A percentile compares a stretch with the other conserved stretches of the same genome.
These are phyloP conservation scores for Tachypleus tridentatus DNA, from an alignment of 1,140 invertebrate genomes.

Conservation along the genomic window DNA sequence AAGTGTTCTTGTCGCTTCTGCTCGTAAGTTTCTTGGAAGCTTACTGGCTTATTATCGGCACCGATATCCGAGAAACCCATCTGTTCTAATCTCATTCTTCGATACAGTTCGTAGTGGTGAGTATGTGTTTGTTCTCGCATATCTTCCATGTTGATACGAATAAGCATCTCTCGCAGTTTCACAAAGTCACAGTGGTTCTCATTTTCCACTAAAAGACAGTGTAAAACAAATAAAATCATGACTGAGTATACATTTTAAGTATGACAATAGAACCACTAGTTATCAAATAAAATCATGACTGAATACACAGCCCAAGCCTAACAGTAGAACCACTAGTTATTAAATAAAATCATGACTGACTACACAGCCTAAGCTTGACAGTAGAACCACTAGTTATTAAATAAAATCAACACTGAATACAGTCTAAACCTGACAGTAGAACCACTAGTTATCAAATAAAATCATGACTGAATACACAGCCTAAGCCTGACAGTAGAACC, in stretches of 20 bases:
- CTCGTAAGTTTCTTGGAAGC: slow-evolving; percentile 94
- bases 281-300: too few species aligned
- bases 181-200: slow-evolving; percentile 99
- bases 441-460: too few species aligned
- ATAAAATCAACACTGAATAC: too few species aligned
- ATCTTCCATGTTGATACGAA: slow-evolving; percentile 98
- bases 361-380: too few species aligned
- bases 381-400: too few species aligned
- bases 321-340: too few species aligned
- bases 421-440: too few species aligned
- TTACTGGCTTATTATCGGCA: slow-evolving; percentile 33
- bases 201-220: slow-evolving; percentile 62
- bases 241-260: background rate
- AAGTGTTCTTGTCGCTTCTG: slow-evolving; percentile 74
- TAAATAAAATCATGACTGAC: too few species aligned
- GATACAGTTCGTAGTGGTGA: slow-evolving; percentile 91
- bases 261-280: background rate
- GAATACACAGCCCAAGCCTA: too few species aligned
- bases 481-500: too few species aligned
- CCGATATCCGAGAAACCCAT: slow-evolving; percentile 92
- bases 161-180: slow-evolving; percentile 94
- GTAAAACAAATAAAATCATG: background rate
- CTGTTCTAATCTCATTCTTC: slow-evolving; percentile 85
- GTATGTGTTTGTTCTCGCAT: slow-evolving; percentile 94
- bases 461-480: too few species aligned